Evolutionary conservation across 2,797 vertebrate genomes (phyloP), one percentile per base, ranked within the genome.

Genomic region (Aulostomus chinensis): DNA sequence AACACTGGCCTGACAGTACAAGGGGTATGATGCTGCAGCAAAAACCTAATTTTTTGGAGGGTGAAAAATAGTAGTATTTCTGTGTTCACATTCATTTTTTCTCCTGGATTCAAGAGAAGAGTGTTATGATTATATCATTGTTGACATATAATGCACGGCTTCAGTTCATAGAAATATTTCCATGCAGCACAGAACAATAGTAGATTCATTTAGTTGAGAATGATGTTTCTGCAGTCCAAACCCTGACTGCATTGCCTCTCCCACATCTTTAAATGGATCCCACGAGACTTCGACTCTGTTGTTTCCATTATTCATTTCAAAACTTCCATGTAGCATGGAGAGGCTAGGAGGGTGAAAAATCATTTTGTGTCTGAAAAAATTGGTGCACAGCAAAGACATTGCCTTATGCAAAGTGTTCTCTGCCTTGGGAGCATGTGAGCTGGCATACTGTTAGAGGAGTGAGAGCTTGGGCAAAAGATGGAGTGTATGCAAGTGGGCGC

Each of bases 221-320:
- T 71, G 61, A 72, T 79, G 73, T 76, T 81, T 74, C 58, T 64
- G 62, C 72, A 63, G 69, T 68, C 67, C 70, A 78, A 69, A 77
- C 64, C 52, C 83, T 75, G 79, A 81, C 86, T 86, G 78, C 80
- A 70, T 73, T 30, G 61, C 69, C 80, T 85, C 83, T 84, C 73
- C 81, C 80, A 87, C 85, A 81, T 86, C 73, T 88, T 88, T 86
- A 86, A 84, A 86, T 81, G 81, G 80, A 84, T 88, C 86, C 86
- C 86, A 80, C 52, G 86, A 86, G 88, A 71, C 76, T 63, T 74
- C 73, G 45, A 78, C 80, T 85, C 89, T 80, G 84, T 88, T 89
- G 75, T 90, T 89, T 91, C 87, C 87, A 91, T 91, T 90, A 91
- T 92, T 91, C 85, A 90, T 88, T 88, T 85, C 78, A 83, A 86